Percentiles rank a stretch among this genome's conserved stretches.
Conservation (phyloP, 2,888 invertebrate species). For the Caenorhabditis zanzibari region DNA sequence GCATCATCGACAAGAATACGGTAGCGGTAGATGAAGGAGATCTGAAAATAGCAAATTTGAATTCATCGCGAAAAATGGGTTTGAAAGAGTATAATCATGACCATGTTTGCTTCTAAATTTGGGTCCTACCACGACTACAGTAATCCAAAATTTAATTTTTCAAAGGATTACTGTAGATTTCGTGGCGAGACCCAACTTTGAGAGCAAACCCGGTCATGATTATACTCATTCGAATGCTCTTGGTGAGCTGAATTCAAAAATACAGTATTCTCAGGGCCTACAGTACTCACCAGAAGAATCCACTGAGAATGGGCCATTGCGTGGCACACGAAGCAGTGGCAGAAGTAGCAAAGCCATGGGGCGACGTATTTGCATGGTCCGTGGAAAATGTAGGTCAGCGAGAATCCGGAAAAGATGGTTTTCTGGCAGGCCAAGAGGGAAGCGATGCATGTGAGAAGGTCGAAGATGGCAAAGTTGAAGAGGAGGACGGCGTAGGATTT, state of each 20-base stretch:
- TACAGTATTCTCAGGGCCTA: too few relatives aligned
- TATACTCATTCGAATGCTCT: too few relatives aligned
- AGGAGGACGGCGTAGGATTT: constrained; percentile 63
- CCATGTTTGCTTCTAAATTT: background rate
- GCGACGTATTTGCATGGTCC: constrained; percentile 62
- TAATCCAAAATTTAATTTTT: too few relatives aligned
- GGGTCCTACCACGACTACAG: background rate
- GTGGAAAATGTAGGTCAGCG: constrained; percentile 68
- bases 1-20: constrained; percentile 54
- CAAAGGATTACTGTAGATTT: background rate
- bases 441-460: constrained; percentile 58
- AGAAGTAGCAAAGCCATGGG: constrained; percentile 66
- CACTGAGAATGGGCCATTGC: constrained; percentile 70
- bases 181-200: too few relatives aligned
- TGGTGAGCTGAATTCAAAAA: too few relatives aligned
- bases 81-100: too few relatives aligned
- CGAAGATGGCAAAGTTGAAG: constrained; percentile 69
- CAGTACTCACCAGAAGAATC: constrained; percentile 56
- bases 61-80: background rate
- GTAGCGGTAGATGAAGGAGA: constrained; percentile 68
- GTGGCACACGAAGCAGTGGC: constrained; percentile 69
- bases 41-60: constrained; percentile 2
- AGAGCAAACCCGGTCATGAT: too few relatives aligned
- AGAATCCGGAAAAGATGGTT: constrained; percentile 66
- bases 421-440: constrained; percentile 62